Percentiles rank a stretch among this genome's conserved stretches.
These are phyloP conservation scores for Dryobota labecula DNA, from an alignment of 2,888 invertebrate genomes.

Conservation along the genomic window DNA sequence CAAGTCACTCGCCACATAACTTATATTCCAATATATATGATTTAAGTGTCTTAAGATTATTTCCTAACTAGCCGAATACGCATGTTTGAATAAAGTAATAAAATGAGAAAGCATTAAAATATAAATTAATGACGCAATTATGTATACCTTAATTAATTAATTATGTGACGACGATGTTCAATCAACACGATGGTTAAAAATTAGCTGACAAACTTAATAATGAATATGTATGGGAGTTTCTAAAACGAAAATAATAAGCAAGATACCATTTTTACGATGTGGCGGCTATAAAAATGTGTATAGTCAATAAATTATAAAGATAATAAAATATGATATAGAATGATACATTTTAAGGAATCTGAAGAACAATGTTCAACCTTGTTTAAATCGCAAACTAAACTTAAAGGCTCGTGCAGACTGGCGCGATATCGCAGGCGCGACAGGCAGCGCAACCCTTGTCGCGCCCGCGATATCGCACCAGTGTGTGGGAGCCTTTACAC, in stretches of 20 bases:
- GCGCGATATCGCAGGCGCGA: no score
- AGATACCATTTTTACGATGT: slow-evolving; percentile 75
- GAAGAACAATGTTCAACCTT: slow-evolving; percentile 72
- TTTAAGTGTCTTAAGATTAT: slow-evolving; percentile 77
- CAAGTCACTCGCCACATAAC: slow-evolving; percentile 77
- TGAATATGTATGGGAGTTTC: slow-evolving; percentile 80
- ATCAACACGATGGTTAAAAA: slow-evolving; percentile 84
- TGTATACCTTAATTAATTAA: slow-evolving; percentile 86
- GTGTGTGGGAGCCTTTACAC: no score
- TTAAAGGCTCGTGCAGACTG: no score
- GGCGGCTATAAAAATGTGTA: slow-evolving; percentile 72
- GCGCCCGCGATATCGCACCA: no score
- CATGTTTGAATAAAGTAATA: slow-evolving; percentile 79
- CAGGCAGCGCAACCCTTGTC: no score
- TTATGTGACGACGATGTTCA: slow-evolving; percentile 84
- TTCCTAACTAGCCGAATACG: slow-evolving; percentile 79
- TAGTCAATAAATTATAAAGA: slow-evolving; percentile 79
- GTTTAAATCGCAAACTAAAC: slow-evolving; percentile 73
- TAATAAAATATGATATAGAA: slow-evolving; percentile 77
- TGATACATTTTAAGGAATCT: slow-evolving; percentile 72
- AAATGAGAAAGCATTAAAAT: slow-evolving; percentile 81
- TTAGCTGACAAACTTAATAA: slow-evolving; percentile 82
- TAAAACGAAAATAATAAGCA: slow-evolving; percentile 72
- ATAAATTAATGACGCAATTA: slow-evolving; percentile 82
- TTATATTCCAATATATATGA: slow-evolving; percentile 80